Conservation (phyloP, 2,113 vertebrate species). For the Macrotis lagotis region DNA sequence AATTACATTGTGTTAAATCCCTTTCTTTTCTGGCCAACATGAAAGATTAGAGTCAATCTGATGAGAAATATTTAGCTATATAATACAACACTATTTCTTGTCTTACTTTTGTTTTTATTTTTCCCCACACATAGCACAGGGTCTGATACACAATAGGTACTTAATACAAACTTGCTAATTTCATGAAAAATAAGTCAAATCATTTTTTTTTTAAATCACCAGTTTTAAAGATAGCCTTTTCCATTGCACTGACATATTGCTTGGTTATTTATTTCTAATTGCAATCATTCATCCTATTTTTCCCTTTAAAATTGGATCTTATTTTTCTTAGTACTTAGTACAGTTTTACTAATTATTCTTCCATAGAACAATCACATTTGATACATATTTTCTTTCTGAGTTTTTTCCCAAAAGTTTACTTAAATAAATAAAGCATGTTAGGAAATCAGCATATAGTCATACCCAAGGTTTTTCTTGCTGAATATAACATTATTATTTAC, state of each 20-base stretch:
- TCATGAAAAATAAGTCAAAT: neutral
- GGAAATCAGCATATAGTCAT: neutral
- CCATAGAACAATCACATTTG: neutral
- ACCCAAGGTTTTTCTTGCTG: slow-evolving; percentile 1
- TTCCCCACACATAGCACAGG: neutral
- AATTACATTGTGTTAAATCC: neutral
- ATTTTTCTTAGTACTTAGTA: neutral
- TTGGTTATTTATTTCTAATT: neutral
- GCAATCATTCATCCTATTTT: neutral
- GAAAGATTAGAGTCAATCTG: neutral
- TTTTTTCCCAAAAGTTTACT: neutral
- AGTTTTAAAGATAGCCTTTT: neutral
- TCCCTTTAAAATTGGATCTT: neutral
- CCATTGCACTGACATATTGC: neutral
- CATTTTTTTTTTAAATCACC: neutral
- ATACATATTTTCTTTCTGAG: neutral
- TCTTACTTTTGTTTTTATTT: neutral
- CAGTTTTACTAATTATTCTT: neutral
- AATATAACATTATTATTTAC: no score
- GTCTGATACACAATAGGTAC: neutral
- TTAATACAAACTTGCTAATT: neutral
- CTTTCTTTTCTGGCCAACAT: neutral
- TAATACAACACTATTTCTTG: neutral
- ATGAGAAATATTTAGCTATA: neutral
- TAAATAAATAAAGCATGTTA: slow-evolving; percentile 34